phyloP scores from a whole-genome alignment of 2,888 invertebrate genomes.

The Caenorhabditis sp. region DNA sequence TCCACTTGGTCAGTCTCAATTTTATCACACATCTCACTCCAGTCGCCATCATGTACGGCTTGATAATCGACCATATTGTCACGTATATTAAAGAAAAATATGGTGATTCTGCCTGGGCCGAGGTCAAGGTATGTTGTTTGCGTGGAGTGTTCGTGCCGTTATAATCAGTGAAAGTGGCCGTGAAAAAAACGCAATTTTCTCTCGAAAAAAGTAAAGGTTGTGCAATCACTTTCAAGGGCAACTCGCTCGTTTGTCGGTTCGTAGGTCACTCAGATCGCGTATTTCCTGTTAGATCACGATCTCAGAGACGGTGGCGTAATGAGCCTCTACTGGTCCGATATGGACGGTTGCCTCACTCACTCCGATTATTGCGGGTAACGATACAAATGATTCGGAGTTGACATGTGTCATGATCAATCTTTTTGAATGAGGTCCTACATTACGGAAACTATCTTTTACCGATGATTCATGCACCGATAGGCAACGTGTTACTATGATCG shows the following conservation, averaged over 20 bases:
- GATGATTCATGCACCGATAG: conserved; percentile 33
- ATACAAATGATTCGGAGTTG: conserved; percentile 17
- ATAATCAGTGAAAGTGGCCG: conserved; percentile 12
- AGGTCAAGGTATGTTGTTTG: conserved; percentile 64
- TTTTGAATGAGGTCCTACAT: conserved; percentile 18
- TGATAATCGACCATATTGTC: conserved; percentile 92
- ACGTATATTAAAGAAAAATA: conserved; percentile 93
- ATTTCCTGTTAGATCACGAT: conserved; percentile 52
- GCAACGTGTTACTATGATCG: conserved; percentile 21
- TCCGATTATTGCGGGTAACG: conserved; percentile 7
- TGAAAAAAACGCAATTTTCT: conserved; percentile 9
- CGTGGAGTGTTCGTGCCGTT: background rate
- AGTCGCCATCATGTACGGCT: conserved; percentile 93
- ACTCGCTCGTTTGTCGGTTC: conserved; percentile 30
- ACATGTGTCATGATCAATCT: conserved; percentile 48
- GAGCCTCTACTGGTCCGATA: conserved; percentile 17
- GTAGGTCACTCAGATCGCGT: conserved; percentile 24
- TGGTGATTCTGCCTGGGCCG: conserved; percentile 90
- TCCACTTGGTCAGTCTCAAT: background rate
- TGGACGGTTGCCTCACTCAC: background rate
- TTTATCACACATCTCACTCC: background rate
- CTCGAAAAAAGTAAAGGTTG: conserved; percentile 21
- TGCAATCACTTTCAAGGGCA: conserved; percentile 49
- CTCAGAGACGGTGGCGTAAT: conserved; percentile 41
- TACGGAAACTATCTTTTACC: conserved; percentile 20